Conservation (phyloP, 1,140 invertebrate genomes). For the Zaprionus davidi region DNA sequence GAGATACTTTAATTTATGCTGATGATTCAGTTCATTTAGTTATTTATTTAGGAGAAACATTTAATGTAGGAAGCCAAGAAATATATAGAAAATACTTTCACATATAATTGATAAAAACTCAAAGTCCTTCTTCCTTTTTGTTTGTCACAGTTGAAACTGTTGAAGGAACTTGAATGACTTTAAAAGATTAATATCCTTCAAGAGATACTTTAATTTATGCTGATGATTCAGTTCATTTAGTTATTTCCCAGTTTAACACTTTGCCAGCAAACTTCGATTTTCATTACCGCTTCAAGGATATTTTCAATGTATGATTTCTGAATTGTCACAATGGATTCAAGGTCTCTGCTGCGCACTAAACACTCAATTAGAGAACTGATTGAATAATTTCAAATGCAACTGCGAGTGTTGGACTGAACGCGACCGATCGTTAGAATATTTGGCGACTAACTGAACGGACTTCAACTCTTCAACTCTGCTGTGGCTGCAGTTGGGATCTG, state of each 20-base stretch:
- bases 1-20: no score
- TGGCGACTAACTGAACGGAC: constrained; percentile 77
- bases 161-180: neutral
- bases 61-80: neutral
- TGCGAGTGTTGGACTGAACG: constrained; percentile 44
- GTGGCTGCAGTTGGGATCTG: constrained; percentile 62
- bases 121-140: no score
- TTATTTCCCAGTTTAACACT: neutral
- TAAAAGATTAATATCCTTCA: no score
- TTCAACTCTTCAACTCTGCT: constrained; percentile 27
- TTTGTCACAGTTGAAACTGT: neutral
- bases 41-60: no score
- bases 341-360: constrained; percentile 21
- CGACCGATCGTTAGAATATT: constrained; percentile 82
- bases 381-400: constrained; percentile 16
- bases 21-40: no score
- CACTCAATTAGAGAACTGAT: constrained; percentile 34
- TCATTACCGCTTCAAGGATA: constrained; percentile 47
- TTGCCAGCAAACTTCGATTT: constrained; percentile 2
- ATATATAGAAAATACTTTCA: neutral
- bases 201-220: neutral
- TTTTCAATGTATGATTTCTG: neutral
- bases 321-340: constrained; percentile 16
- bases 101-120: neutral
- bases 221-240: neutral